Conservation (phyloP, 2,797 vertebrate species). For the Thripadectes ignobilis region DNA sequence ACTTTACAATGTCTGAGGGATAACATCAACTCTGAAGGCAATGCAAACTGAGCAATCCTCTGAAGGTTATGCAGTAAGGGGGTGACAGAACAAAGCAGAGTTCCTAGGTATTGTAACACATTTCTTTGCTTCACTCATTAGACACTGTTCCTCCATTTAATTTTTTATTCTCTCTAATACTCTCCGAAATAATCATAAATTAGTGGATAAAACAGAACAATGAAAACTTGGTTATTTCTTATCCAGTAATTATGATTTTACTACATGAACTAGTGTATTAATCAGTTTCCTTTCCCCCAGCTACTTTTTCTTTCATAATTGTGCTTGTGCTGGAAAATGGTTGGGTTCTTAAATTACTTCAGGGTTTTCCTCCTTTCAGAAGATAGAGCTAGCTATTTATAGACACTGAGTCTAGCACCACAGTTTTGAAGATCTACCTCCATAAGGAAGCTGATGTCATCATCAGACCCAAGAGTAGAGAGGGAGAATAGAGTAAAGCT, state of each 20-base stretch:
- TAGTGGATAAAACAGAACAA: slow-evolving; percentile 30
- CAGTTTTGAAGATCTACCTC: background rate
- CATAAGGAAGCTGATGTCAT: background rate
- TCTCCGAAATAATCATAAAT: slow-evolving; percentile 50
- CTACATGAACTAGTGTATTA: slow-evolving; percentile 32
- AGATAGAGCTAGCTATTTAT: background rate
- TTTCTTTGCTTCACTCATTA: slow-evolving; percentile 4
- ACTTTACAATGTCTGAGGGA: background rate
- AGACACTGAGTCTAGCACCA: background rate
- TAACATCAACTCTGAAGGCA: background rate
- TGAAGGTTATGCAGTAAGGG: background rate
- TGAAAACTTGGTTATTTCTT: slow-evolving; percentile 47
- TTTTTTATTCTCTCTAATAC: slow-evolving; percentile 25
- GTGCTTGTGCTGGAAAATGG: slow-evolving; percentile 1
- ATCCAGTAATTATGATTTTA: slow-evolving; percentile 39
- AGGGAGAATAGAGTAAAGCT: background rate
- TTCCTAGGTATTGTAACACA: background rate
- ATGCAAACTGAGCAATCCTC: background rate
- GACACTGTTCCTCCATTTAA: slow-evolving; percentile 5
- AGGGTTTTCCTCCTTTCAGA: background rate
- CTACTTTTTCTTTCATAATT: slow-evolving; percentile 38
- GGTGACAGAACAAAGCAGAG: background rate
- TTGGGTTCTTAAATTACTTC: slow-evolving; percentile 39
- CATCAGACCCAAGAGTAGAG: background rate
- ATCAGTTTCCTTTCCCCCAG: slow-evolving; percentile 38